Conservation (phyloP, 2,888 invertebrate genomes). For the Papilio elwesi region DNA sequence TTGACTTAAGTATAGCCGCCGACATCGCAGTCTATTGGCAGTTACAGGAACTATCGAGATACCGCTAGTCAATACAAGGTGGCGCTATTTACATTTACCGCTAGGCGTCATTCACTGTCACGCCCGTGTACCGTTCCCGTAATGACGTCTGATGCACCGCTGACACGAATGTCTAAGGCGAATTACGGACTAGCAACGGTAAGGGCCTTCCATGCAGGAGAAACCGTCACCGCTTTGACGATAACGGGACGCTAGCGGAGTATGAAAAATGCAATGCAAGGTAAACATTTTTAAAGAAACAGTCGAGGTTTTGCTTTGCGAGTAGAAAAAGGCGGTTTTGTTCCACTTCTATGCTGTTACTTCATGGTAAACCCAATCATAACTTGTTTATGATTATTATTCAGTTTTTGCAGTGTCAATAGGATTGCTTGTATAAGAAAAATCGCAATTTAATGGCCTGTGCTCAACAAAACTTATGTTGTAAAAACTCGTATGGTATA, state of each 20-base stretch:
- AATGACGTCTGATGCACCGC: slow-evolving; percentile 64
- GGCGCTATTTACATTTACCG: slow-evolving; percentile 66
- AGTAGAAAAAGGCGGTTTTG: slow-evolving; percentile 15
- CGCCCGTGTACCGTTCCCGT: slow-evolving; percentile 57
- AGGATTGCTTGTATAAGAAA: background rate
- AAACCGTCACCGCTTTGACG: slow-evolving; percentile 40
- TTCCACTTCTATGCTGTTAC: slow-evolving; percentile 20
- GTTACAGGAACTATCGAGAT: slow-evolving; percentile 62
- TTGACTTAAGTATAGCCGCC: slow-evolving; percentile 20
- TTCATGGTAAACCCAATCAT: slow-evolving; percentile 6
- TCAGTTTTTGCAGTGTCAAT: slow-evolving; percentile 14
- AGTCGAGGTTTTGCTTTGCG: slow-evolving; percentile 5
- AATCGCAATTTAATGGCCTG: background rate
- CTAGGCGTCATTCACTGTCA: slow-evolving; percentile 61
- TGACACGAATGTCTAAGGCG: slow-evolving; percentile 66
- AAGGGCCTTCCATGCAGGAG: slow-evolving; percentile 49
- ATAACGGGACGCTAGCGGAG: slow-evolving; percentile 29
- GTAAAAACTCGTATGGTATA: background rate
- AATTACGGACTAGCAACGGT: slow-evolving; percentile 60
- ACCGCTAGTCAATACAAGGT: slow-evolving; percentile 77
- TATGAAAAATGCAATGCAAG: slow-evolving; percentile 36
- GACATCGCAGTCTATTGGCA: slow-evolving; percentile 61
- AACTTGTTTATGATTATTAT: background rate
- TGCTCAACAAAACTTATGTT: background rate
- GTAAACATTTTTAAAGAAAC: slow-evolving; percentile 26